These are phyloP conservation scores for Scaptomyza graminum DNA, from an alignment of 1,140 invertebrate species.

Conservation along the genomic window DNA sequence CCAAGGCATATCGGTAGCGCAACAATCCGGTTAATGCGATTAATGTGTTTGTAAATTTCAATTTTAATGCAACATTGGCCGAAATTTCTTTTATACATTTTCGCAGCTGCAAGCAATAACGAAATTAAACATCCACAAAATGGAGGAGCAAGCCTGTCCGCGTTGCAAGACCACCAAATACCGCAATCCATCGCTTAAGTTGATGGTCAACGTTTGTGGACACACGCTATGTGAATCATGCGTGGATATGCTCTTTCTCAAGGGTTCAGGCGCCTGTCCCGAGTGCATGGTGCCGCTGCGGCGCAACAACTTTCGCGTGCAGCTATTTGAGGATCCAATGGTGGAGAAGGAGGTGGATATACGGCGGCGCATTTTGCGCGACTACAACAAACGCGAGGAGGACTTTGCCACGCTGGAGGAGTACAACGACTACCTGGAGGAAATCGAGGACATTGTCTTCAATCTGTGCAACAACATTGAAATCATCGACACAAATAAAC, in stretches of 20 bases:
- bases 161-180: conserved; percentile 99
- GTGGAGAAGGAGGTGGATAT: conserved; percentile 99
- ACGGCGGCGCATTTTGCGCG: conserved; percentile 93
- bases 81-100: not conserved
- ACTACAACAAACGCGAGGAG: conserved; percentile 96
- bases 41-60: conserved; percentile 1
- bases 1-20: no score
- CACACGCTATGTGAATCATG: conserved; percentile 96
- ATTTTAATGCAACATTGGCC: not conserved
- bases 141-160: conserved; percentile 97
- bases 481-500: conserved; percentile 94
- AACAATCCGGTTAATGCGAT: no score
- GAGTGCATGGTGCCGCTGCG: conserved; percentile 95
- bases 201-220: conserved; percentile 99
- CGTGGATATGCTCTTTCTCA: conserved; percentile 82
- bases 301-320: conserved; percentile 95
- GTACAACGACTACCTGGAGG: conserved; percentile 97
- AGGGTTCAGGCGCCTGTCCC: conserved; percentile 95
- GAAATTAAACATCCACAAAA: conserved; percentile 66
- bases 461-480: conserved; percentile 97
- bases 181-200: conserved; percentile 97
- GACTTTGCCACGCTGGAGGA: conserved; percentile 92
- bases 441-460: conserved; percentile 95
- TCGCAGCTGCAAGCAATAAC: no score
- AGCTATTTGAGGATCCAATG: conserved; percentile 97